These are phyloP conservation scores for Argyra leucocephala DNA, from an alignment of 2,888 invertebrate genomes.

Conservation along the genomic window DNA sequence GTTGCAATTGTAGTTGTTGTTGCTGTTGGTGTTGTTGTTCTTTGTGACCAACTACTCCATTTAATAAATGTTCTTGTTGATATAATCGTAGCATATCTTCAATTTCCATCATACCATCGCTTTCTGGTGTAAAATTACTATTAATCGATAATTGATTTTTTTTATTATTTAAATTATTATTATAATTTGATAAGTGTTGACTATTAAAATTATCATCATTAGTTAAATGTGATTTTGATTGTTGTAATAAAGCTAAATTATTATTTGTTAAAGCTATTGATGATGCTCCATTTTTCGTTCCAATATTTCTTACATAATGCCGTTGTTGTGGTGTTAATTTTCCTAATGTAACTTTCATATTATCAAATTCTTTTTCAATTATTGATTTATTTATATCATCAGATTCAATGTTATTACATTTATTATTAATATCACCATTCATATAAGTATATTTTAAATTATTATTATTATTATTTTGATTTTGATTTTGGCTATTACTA, in stretches of 20 bases:
- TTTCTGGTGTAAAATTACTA: background rate
- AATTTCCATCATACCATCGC: too few relatives aligned
- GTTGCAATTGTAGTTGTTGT: background rate
- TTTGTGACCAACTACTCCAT: background rate
- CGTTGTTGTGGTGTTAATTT: background rate
- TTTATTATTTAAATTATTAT: background rate
- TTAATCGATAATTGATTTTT: background rate
- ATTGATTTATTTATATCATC: background rate
- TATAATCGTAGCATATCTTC: background rate
- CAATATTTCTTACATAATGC: too few relatives aligned
- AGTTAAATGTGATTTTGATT: background rate
- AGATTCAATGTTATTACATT: background rate
- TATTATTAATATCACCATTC: background rate
- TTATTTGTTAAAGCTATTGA: slow-evolving; percentile 7
- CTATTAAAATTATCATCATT: background rate
- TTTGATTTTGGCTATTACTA: slow-evolving; percentile 9
- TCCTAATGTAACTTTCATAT: background rate
- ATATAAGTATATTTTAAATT: slow-evolving; percentile 7
- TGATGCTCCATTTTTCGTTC: background rate
- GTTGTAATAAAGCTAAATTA: background rate
- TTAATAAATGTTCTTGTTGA: background rate
- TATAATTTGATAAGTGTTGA: background rate
- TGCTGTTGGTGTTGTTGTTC: background rate
- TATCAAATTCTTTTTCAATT: background rate
- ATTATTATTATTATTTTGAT: slow-evolving; percentile 12